Percentiles rank a stretch among this genome's conserved stretches.
Evolutionary conservation across 2,797 vertebrate genomes (phyloP).

Genomic region (Scleropages formosus): DNA sequence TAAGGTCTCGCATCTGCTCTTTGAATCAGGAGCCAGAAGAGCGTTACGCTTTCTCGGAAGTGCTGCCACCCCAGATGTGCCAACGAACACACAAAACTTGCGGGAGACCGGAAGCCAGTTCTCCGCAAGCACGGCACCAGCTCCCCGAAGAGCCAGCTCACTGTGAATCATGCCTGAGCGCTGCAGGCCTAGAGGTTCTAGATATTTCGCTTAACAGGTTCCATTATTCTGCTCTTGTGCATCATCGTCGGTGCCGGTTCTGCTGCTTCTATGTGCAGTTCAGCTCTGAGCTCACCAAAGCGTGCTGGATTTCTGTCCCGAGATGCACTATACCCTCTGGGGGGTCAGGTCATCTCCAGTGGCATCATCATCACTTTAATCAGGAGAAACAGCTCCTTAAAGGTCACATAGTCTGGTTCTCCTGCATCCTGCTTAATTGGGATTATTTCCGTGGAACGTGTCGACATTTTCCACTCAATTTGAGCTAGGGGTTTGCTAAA

Average conservation of each 20-base stretch:
- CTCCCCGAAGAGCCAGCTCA: not conserved
- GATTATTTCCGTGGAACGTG: constrained; percentile 6
- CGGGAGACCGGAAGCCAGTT: too few species aligned
- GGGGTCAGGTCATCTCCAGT: constrained; percentile 6
- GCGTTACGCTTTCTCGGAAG: too few species aligned
- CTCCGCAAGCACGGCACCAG: too few species aligned
- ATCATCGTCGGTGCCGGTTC: not conserved
- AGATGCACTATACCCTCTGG: not conserved
- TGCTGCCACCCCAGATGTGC: too few species aligned
- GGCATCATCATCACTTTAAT: constrained; percentile 19
- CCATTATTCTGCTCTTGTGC: constrained; percentile 1
- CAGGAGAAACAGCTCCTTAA: not conserved
- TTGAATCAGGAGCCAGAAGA: too few species aligned
- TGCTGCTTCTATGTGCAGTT: not conserved
- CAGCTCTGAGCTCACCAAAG: not conserved
- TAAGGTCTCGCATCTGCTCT: too few species aligned
- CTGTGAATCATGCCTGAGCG: constrained; percentile 11
- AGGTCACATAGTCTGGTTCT: constrained; percentile 23
- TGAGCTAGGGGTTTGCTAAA: not conserved
- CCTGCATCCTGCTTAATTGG: constrained; percentile 4
- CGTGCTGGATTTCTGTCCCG: not conserved
- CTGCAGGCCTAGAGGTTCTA: not conserved
- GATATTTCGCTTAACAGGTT: not conserved
- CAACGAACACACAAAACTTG: too few species aligned
- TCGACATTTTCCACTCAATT: constrained; percentile 18